Evolutionary conservation across 2,888 invertebrate genomes (phyloP), one percentile per base, ranked within the genome.

Genomic region (Ferrisia virgata): DNA sequence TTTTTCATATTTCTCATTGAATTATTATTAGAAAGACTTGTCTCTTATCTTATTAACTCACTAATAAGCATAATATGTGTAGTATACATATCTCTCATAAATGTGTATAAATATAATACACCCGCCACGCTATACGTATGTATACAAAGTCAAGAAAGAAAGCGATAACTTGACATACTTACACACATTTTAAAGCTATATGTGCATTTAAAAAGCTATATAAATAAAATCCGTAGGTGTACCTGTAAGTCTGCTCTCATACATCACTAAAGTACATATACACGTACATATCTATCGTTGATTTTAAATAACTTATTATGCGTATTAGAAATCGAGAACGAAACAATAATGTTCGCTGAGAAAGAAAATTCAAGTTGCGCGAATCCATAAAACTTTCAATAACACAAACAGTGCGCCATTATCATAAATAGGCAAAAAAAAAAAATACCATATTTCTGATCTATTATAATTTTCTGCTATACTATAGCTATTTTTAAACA

Each of bases 151-250:
- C 28, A 25, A 80, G 53, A 82, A 82, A 64, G 82, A 82, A 82
- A 82, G 82, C 64, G 64, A 82, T 64, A 64, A 82, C 82, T 82
- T 82, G 82, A 82, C 82, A 82, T 58, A 82, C 82, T 82, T 82
- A 82, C 82, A 80, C 80, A 80, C 47, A 43, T 80, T 31, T 80
- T 31, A n/a, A 80, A 64, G 15, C 80, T 53, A 47, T 36, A 79
- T 47, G 28, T 36, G 58, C 53, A 33, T 53, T 53, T 25, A 40
- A 39, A 78, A 36, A 39, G 43, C 40, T 43, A 79, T 25, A 53
- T 82, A 82, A 82, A 82, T 82, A 82, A 76, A 80, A 64, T 82
- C 58, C 58, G 82, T 82, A 82, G 82, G 82, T 82, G 82, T 82
- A 82, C 31, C 39, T 31, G 58, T 31, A 80, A 31, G 33, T 53